Evolutionary conservation across 2,113 vertebrate species (phyloP).

Genomic region (Albula goreensis): DNA sequence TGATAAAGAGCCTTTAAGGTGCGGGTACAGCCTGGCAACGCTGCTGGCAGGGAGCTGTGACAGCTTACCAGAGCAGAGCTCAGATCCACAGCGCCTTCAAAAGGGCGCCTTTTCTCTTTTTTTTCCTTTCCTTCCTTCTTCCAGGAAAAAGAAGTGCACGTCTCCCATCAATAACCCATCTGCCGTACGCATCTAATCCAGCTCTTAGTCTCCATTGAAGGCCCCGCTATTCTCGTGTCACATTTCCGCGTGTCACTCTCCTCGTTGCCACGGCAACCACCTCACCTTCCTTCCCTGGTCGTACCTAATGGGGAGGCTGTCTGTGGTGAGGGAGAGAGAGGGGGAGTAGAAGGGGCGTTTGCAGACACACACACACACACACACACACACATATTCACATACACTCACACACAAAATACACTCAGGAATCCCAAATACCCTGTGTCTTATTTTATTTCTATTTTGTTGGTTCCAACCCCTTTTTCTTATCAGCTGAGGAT

Average conservation of each 20-base stretch:
- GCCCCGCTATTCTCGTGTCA: constrained; percentile 43
- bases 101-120: constrained; percentile 68
- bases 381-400: constrained; percentile 23
- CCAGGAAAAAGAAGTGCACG: constrained; percentile 46
- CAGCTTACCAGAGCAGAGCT: constrained; percentile 55
- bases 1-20: constrained; percentile 45
- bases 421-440: constrained; percentile 46
- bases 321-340: constrained; percentile 44
- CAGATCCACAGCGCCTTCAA: constrained; percentile 55
- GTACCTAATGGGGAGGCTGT: constrained; percentile 62
- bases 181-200: constrained; percentile 70
- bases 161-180: constrained; percentile 60
- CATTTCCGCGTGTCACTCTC: constrained; percentile 67
- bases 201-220: constrained; percentile 49
- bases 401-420: constrained; percentile 36
- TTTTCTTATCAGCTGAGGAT: not conserved
- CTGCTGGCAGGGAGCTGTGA: constrained; percentile 60
- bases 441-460: constrained; percentile 41
- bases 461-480: not conserved
- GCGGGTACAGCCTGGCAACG: constrained; percentile 56
- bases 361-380: constrained; percentile 28
- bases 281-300: constrained; percentile 62
- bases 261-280: constrained; percentile 72
- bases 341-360: constrained; percentile 24
- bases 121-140: constrained; percentile 60